Evolutionary conservation across 2,888 invertebrate genomes (phyloP).

Genomic region (Adela reaumurella): DNA sequence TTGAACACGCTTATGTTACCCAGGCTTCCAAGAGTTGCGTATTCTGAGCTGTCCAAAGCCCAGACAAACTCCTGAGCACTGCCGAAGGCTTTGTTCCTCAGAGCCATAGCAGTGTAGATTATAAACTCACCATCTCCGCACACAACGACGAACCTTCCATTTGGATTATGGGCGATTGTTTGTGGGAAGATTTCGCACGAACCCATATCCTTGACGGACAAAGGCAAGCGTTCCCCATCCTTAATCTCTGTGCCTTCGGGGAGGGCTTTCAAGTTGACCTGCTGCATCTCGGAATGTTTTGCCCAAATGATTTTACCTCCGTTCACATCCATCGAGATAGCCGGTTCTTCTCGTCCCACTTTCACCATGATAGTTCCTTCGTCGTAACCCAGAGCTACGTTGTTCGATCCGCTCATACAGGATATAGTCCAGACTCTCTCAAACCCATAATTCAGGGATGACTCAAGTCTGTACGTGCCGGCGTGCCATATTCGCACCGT

Average conservation of each 20-base stretch:
- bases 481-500: constrained; percentile 98
- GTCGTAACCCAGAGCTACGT: constrained; percentile 95
- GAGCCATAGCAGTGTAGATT: constrained; percentile 98
- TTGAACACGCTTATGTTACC: constrained; percentile 92
- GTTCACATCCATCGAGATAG: constrained; percentile 97
- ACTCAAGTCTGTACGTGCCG: constrained; percentile 95
- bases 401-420: constrained; percentile 90
- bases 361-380: constrained; percentile 95
- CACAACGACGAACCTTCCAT: constrained; percentile 89
- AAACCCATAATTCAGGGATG: constrained; percentile 95
- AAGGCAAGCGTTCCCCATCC: constrained; percentile 89
- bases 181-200: constrained; percentile 99
- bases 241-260: constrained; percentile 74
- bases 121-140: constrained; percentile 99
- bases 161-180: constrained; percentile 96
- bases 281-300: constrained; percentile 96
- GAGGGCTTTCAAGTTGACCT: constrained; percentile 86
- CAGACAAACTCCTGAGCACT: constrained; percentile 98
- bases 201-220: constrained; percentile 98
- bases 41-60: constrained; percentile 94
- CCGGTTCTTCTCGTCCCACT: constrained; percentile 97
- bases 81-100: constrained; percentile 98
- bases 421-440: constrained; percentile 98
- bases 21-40: constrained; percentile 84
- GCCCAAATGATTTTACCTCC: constrained; percentile 99